Conservation (phyloP, 1,140 invertebrate species). For the Drosophila bocqueti region DNA sequence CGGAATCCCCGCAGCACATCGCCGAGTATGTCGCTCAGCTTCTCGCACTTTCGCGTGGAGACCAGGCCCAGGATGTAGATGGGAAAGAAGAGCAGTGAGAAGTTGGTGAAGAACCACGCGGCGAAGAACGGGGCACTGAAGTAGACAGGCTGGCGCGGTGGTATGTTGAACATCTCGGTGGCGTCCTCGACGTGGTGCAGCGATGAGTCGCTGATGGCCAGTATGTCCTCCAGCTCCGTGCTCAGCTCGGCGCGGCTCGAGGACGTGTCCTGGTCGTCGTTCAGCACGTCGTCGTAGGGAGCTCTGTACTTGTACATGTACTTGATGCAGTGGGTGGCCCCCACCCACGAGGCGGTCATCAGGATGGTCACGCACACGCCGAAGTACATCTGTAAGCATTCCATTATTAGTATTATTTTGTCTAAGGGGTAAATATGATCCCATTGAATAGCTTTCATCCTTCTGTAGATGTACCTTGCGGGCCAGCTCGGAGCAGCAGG, state of each 20-base stretch:
- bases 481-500: slow-evolving; percentile 90
- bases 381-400: slow-evolving; percentile 90
- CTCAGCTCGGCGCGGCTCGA: slow-evolving; percentile 82
- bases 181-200: slow-evolving; percentile 81
- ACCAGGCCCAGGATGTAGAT: slow-evolving; percentile 92
- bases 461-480: slow-evolving; percentile 86
- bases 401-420: not conserved
- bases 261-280: slow-evolving; percentile 85
- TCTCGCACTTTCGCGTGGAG: slow-evolving; percentile 90
- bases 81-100: slow-evolving; percentile 95
- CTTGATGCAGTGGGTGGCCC: slow-evolving; percentile 94
- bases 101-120: slow-evolving; percentile 97
- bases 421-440: no score
- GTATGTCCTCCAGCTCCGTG: slow-evolving; percentile 84
- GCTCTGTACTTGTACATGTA: slow-evolving; percentile 89
- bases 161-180: slow-evolving; percentile 82
- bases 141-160: slow-evolving; percentile 72
- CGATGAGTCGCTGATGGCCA: slow-evolving; percentile 85
- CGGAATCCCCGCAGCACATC: slow-evolving; percentile 93
- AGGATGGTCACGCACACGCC: slow-evolving; percentile 93
- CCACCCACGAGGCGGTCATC: slow-evolving; percentile 95
- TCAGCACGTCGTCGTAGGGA: slow-evolving; percentile 83
- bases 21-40: slow-evolving; percentile 90
- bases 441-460: not conserved
- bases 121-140: slow-evolving; percentile 96